A percentile compares a stretch with the other conserved stretches of the same genome.
Evolutionary conservation across 2,797 vertebrate genomes (phyloP).

Genomic region (Urocyon cinereoargenteus): DNA sequence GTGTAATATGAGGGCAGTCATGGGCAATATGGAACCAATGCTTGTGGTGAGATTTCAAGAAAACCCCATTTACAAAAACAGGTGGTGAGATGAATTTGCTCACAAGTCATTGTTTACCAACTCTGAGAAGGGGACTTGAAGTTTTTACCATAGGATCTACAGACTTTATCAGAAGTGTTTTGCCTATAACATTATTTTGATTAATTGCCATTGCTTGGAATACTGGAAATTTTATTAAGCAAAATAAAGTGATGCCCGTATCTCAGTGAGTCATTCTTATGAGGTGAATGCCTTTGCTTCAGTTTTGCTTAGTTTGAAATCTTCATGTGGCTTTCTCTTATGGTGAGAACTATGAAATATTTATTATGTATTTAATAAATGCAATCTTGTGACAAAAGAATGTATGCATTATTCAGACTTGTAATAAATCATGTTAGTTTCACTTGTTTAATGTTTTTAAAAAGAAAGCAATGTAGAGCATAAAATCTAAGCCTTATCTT

Average conservation of each 20-base stretch:
- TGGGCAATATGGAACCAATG: background rate
- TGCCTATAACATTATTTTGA: background rate
- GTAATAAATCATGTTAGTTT: background rate
- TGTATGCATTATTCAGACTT: background rate
- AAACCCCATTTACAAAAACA: background rate
- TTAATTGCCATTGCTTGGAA: background rate
- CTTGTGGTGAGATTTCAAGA: background rate
- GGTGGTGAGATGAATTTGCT: background rate
- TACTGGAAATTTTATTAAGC: background rate
- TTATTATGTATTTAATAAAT: slow-evolving; percentile 7
- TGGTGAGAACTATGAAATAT: background rate
- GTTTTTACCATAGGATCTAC: background rate
- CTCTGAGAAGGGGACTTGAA: background rate
- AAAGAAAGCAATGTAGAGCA: background rate
- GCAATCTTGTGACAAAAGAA: background rate
- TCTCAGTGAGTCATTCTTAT: background rate
- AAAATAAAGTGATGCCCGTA: background rate
- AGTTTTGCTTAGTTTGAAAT: background rate
- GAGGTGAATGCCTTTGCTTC: background rate
- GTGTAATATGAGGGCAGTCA: background rate
- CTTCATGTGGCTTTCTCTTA: background rate
- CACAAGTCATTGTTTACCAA: background rate
- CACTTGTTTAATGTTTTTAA: background rate
- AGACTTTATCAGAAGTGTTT: background rate
- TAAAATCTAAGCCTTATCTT: background rate